Conservation (phyloP, 2,888 invertebrate genomes). For the Protonemura montana region DNA sequence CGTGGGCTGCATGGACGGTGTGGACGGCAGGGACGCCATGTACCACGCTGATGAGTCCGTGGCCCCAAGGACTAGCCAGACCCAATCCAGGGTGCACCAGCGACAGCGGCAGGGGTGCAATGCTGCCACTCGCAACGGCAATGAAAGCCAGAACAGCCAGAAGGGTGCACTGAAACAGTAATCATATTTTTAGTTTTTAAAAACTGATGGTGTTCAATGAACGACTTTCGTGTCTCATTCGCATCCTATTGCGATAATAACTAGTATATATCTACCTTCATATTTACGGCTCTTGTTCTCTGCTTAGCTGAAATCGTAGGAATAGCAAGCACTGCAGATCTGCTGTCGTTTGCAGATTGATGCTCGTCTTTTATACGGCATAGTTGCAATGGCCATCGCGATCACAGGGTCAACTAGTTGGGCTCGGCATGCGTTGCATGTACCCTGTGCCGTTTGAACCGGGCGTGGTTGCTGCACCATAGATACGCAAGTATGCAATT, state of each 20-base stretch:
- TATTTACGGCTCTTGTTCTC: conserved; percentile 55
- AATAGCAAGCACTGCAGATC: neutral
- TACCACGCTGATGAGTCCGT: neutral
- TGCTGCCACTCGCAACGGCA: conserved; percentile 25
- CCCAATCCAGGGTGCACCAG: neutral
- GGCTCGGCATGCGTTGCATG: neutral
- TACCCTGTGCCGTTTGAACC: neutral
- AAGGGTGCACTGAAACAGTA: conserved; percentile 35
- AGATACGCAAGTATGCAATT: neutral
- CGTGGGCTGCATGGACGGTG: neutral
- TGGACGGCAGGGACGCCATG: conserved; percentile 29
- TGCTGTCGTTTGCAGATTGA: neutral
- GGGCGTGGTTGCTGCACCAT: neutral
- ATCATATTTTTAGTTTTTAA: too few relatives aligned
- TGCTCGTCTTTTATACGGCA: conserved; percentile 15
- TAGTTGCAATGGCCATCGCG: neutral
- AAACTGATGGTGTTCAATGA: too few relatives aligned
- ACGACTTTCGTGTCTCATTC: too few relatives aligned
- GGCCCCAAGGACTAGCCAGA: neutral
- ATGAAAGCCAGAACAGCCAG: conserved; percentile 36
- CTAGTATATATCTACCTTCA: conserved; percentile 53
- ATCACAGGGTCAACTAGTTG: conserved; percentile 15
- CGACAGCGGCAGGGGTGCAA: neutral
- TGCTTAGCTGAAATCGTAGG: conserved; percentile 49
- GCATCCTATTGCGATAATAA: too few relatives aligned